Base-by-base conservation (phyloP, 2,113 vertebrate genomes). In the Menidia beryllina region DNA sequence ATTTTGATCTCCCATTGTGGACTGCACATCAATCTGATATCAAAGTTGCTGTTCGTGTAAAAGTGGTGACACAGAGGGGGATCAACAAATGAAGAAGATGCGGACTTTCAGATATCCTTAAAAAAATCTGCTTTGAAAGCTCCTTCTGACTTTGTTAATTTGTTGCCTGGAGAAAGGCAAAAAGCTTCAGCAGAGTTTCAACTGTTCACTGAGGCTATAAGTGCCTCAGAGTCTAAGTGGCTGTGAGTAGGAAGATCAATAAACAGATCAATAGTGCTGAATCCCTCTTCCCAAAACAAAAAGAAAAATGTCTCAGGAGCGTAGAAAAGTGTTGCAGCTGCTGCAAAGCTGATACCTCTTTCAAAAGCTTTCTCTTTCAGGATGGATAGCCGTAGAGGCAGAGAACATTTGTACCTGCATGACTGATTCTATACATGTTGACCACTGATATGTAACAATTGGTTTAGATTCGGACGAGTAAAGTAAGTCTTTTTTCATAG, bases 171-270 rank as follows among this genome's bases (percentile, higher is more conserved):
- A 52, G 59, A 45, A 48, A 60, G 69, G 45, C 21, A 3, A 20
- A 57, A 59, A 73, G 58, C 24, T 15, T 36, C 58, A 34, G 79
- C 59, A 66, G 52, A 73, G 68, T 41, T 84, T 87, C 62, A 78
- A 43, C 70, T 79, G 70, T 79, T 86, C 71, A 59, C 30, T 0
- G 49, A 72, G 49, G 48, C 25, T 59, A 88, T 85, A 86, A 89
- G 81, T 76, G 57, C 79, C 84, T 86, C 77, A 78, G 79, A 87
- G 75, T 80, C 75, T 83, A 87, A 90, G 81, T 87, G 85, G 75
- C 62, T 83, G 82, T 75, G 78, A 90, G 88, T 82, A 83, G 77
- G 72, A 57, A 72, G 83, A 89, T 89, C 82, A 75, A 87, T 90
- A 69, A 39, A 47, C 30, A 26, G 68, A 90, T 89, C 89, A 48